These are phyloP conservation scores for Helicolenus hilgendorfi DNA, from an alignment of 2,797 vertebrate species.

Conservation along the genomic window DNA sequence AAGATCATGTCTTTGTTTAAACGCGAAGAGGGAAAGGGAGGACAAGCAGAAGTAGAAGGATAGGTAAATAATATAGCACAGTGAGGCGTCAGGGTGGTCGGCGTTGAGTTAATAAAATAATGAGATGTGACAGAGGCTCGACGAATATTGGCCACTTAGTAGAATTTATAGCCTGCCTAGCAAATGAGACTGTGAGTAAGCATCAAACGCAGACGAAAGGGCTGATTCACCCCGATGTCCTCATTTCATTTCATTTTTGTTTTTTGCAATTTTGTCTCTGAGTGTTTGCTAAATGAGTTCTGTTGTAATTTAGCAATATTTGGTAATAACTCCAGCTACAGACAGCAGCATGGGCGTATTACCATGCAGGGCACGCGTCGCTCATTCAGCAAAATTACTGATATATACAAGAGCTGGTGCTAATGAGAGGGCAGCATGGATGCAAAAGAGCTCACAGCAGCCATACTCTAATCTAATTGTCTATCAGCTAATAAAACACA, in stretches of 20 bases:
- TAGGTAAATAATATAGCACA: neutral
- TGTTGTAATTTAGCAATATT: slow-evolving; percentile 49
- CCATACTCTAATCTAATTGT: neutral
- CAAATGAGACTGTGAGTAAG: neutral
- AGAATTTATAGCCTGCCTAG: neutral
- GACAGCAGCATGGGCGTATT: slow-evolving; percentile 25
- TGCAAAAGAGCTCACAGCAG: slow-evolving; percentile 7
- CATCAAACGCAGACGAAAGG: neutral
- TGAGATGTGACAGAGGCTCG: neutral
- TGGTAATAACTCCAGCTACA: neutral
- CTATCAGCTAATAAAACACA: neutral
- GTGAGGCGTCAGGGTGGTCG: neutral
- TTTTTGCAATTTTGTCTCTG: neutral
- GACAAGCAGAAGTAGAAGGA: neutral
- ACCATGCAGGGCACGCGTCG: slow-evolving; percentile 48
- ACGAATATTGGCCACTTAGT: slow-evolving; percentile 33
- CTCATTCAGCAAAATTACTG: slow-evolving; percentile 48
- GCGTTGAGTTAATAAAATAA: slow-evolving; percentile 24
- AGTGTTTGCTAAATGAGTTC: slow-evolving; percentile 22
- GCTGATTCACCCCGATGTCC: neutral
- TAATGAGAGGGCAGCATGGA: slow-evolving; percentile 54
- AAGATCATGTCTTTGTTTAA: neutral
- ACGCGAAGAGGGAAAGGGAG: neutral
- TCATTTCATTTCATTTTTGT: neutral
- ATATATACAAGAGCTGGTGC: slow-evolving; percentile 2